Evolutionary conservation across 2,797 vertebrate genomes (phyloP), one percentile per base, ranked within the genome.

Genomic region (Staurois parvus): DNA sequence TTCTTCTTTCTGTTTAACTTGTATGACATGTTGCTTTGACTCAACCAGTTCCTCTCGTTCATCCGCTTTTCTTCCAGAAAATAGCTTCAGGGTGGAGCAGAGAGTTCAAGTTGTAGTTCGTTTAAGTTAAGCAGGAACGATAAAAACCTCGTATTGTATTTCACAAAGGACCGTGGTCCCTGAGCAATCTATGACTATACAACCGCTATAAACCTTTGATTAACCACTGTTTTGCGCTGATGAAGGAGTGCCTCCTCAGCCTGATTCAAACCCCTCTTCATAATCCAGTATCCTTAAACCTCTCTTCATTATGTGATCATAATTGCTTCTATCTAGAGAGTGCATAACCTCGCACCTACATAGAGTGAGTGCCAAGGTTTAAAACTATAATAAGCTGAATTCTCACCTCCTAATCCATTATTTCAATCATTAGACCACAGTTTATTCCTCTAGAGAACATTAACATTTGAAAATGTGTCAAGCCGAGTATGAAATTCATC

Each of bases 391-490:
- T 90, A 91, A 92, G 89, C 48, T 19, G 88, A 91, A 91, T 89
- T 75, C 88, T 93, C 91, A 92, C 93, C 92, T 94, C 91, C 52
- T 70, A 91, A 93, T 85, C 90, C 86, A 90, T 94, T 93, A 92
- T 89, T 92, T 88, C 85, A 89, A 89, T 92, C 92, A 94, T 93
- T 94, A 93, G 91, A 91, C 92, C 89, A 89, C 34, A 89, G 91
- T 90, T 94, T 91, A 90, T 94, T 92, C 88, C 89, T 92, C 84
- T 52, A 84, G 91, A 92, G 90, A 89, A 93, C 90, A 91, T 94
- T 94, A 94, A 93, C 91, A 90, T 92, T 91, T 93, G 91, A 93
- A 93, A 93, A 91, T 90, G 91, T 94, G 91, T 94, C 92, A 94
- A 87, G 89, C 86, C 84, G 87, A 90, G 79, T 89, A 90, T 37